Percentiles rank a stretch among this genome's conserved stretches.
These are phyloP conservation scores for Phaetusa simplex DNA, from an alignment of 2,113 vertebrate species.

Conservation along the genomic window DNA sequence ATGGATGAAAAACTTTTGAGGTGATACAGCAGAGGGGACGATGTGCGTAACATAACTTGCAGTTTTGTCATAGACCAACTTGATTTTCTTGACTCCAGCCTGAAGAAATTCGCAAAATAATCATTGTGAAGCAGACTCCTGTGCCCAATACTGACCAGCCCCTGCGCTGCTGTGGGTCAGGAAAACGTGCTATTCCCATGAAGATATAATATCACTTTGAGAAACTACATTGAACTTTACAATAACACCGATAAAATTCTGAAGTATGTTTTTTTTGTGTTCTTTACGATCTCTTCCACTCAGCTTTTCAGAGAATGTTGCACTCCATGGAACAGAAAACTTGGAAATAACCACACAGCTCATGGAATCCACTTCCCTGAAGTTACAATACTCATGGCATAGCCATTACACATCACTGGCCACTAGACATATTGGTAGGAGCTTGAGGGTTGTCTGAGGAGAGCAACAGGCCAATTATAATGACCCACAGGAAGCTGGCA, in stretches of 20 bases:
- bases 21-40: not conserved
- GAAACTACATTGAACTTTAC: not conserved
- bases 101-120: not conserved
- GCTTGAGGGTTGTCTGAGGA: not conserved
- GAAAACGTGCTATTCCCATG: not conserved
- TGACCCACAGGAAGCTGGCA: not conserved
- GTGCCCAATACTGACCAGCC: not conserved
- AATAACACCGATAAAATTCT: not conserved
- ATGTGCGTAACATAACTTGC: not conserved
- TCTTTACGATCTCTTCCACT: not conserved
- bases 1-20: not conserved
- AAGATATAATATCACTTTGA: not conserved
- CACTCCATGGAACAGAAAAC: not conserved
- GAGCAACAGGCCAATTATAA: not conserved
- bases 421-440: not conserved
- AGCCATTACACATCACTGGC: not conserved
- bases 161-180: not conserved
- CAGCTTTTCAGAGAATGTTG: not conserved
- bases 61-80: not conserved
- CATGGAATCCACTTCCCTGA: not conserved
- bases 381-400: not conserved
- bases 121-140: not conserved
- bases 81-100: not conserved
- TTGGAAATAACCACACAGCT: not conserved
- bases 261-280: not conserved